Evolutionary conservation across 1,140 invertebrate species (phyloP).

Genomic region (Drosophila repletoides): DNA sequence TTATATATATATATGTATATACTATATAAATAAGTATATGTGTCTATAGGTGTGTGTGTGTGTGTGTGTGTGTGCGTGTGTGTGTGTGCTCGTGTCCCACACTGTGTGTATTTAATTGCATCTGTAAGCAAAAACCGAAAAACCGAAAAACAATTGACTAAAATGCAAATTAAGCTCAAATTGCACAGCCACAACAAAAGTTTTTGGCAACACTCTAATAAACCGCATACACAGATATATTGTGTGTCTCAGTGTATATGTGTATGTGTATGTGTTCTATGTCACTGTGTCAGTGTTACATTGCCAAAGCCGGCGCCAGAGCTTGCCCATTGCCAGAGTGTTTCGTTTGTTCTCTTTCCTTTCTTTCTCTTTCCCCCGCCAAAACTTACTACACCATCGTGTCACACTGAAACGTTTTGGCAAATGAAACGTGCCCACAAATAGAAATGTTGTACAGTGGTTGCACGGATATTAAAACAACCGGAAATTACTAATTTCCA

Average conservation of each 20-base stretch:
- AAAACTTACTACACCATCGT: no score
- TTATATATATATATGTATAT: not conserved
- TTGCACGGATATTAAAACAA: no score
- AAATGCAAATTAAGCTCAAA: constrained; percentile 12
- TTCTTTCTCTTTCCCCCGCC: constrained; percentile 15
- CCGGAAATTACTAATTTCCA: no score
- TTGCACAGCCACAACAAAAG: constrained; percentile 20
- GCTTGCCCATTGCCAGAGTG: not conserved
- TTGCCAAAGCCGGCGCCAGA: constrained; percentile 42
- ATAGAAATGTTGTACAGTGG: constrained; percentile 48
- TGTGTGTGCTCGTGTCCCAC: not conserved
- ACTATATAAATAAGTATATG: constrained; percentile 4
- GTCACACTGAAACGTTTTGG: constrained; percentile 36
- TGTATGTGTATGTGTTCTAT: not conserved
- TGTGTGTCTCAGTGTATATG: not conserved
- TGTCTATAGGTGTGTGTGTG: not conserved
- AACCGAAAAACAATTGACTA: constrained; percentile 10
- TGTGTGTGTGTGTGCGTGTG: not conserved
- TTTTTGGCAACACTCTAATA: constrained; percentile 12
- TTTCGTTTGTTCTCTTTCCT: constrained; percentile 1
- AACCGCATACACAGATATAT: not conserved
- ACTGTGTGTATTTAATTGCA: not conserved
- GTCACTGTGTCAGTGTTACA: constrained; percentile 48
- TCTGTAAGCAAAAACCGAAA: not conserved
- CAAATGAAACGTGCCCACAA: constrained; percentile 31